phyloP scores from a whole-genome alignment of 2,888 invertebrate species.

The Caenorhabditis japonica region DNA sequence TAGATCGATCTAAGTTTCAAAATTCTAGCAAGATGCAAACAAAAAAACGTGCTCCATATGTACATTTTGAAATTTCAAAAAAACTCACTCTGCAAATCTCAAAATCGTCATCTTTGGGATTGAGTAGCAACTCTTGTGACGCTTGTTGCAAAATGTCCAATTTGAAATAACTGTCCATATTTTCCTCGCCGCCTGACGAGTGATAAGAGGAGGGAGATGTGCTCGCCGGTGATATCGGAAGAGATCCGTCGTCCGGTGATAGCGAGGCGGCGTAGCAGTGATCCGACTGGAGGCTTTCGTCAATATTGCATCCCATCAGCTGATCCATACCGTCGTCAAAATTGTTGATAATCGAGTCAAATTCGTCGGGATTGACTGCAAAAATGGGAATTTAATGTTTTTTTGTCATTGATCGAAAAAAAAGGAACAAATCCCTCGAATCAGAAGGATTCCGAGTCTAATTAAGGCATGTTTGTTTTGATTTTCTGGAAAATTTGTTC shows the following conservation, averaged over 20 bases:
- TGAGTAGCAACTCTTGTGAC: conserved; percentile 32
- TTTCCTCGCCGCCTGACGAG: conserved; percentile 36
- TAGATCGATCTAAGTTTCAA: too few species aligned
- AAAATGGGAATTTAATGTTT: not conserved
- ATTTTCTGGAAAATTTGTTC: too few species aligned
- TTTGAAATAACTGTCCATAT: conserved; percentile 3
- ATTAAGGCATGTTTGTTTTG: too few species aligned
- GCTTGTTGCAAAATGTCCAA: conserved; percentile 54
- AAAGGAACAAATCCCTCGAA: too few species aligned
- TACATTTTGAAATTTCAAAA: not conserved
- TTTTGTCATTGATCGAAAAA: too few species aligned
- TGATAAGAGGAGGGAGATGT: conserved; percentile 49
- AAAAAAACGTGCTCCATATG: conserved; percentile 7
- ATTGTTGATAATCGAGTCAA: conserved; percentile 1
- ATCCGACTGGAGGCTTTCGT: too few species aligned
- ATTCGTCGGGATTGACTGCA: not conserved
- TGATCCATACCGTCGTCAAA: conserved; percentile 2
- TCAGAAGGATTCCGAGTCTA: too few species aligned
- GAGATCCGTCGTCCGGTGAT: conserved; percentile 30
- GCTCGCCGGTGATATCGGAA: conserved; percentile 45
- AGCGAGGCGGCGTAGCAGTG: conserved; percentile 42
- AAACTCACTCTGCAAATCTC: conserved; percentile 43
- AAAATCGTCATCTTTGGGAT: conserved; percentile 33
- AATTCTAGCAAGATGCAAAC: too few species aligned
- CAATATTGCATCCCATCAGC: not conserved